These are phyloP conservation scores for Steinernema scapterisci DNA, from an alignment of 2,888 invertebrate species.

Conservation along the genomic window DNA sequence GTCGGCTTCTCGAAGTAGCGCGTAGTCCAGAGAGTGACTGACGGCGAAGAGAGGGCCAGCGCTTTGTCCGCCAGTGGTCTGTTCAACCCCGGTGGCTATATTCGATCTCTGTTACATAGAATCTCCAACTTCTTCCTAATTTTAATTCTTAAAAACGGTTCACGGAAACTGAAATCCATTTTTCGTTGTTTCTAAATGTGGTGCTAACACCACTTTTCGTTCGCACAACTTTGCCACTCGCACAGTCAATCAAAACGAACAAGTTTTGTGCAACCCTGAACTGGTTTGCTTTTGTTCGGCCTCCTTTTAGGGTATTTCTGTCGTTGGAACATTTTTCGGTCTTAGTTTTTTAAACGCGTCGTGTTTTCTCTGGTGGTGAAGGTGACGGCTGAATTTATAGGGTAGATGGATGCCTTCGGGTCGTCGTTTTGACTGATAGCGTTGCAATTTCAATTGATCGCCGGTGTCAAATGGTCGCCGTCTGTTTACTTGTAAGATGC, in stretches of 20 bases:
- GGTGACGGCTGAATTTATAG: no score
- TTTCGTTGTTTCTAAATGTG: no score
- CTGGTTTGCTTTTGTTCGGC: background rate
- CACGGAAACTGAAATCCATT: no score
- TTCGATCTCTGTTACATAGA: background rate
- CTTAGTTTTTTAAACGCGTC: background rate
- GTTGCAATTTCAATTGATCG: no score
- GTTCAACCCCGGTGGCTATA: slow-evolving; percentile 2
- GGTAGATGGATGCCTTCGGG: background rate
- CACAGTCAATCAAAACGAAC: background rate
- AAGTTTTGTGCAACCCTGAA: background rate
- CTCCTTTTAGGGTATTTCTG: background rate
- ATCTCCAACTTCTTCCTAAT: background rate
- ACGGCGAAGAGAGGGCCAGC: background rate
- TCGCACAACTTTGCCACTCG: background rate
- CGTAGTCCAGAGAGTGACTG: background rate
- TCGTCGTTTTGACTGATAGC: no score
- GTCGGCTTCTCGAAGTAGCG: background rate
- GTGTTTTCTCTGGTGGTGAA: background rate
- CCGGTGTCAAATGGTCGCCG: no score
- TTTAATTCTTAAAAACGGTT: background rate
- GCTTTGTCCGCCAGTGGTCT: background rate
- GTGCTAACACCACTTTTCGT: background rate
- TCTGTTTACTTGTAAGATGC: no score
- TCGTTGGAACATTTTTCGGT: background rate